These are phyloP conservation scores for Listronotus bonariensis DNA, from an alignment of 1,140 invertebrate species.

Conservation along the genomic window DNA sequence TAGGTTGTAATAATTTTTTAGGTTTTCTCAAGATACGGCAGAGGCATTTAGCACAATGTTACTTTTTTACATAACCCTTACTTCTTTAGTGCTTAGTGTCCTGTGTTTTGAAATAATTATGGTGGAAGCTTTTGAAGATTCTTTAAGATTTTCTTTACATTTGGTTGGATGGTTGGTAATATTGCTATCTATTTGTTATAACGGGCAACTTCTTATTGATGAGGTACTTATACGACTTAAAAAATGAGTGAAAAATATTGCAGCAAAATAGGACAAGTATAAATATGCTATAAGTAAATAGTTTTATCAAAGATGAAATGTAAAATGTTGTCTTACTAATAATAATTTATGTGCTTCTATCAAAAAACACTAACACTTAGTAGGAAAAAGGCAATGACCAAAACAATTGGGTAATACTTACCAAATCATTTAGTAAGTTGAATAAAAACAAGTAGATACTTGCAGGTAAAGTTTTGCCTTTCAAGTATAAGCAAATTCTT, in stretches of 20 bases:
- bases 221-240: slow-evolving; percentile 31
- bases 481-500: too few relatives aligned
- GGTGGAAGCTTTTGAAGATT: slow-evolving; percentile 44
- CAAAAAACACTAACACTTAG: too few relatives aligned
- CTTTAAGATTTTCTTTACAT: slow-evolving; percentile 45
- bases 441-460: too few relatives aligned
- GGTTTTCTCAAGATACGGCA: slow-evolving; percentile 41
- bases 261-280: too few relatives aligned
- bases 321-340: not conserved
- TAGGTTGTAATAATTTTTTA: slow-evolving; percentile 27
- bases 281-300: too few relatives aligned
- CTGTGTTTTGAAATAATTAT: slow-evolving; percentile 48
- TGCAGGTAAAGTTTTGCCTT: too few relatives aligned
- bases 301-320: too few relatives aligned
- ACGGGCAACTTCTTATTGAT: slow-evolving; percentile 45
- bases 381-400: too few relatives aligned
- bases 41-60: slow-evolving; percentile 46
- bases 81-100: slow-evolving; percentile 46
- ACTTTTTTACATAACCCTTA: slow-evolving; percentile 46
- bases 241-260: too few relatives aligned
- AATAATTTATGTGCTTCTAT: too few relatives aligned
- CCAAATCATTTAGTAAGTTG: too few relatives aligned
- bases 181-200: slow-evolving; percentile 44
- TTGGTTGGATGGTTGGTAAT: slow-evolving; percentile 46
- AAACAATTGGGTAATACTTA: too few relatives aligned